Evolutionary conservation across 2,113 vertebrate genomes (phyloP), one percentile per base, ranked within the genome.

Genomic region (Epinephelus fuscoguttatus): DNA sequence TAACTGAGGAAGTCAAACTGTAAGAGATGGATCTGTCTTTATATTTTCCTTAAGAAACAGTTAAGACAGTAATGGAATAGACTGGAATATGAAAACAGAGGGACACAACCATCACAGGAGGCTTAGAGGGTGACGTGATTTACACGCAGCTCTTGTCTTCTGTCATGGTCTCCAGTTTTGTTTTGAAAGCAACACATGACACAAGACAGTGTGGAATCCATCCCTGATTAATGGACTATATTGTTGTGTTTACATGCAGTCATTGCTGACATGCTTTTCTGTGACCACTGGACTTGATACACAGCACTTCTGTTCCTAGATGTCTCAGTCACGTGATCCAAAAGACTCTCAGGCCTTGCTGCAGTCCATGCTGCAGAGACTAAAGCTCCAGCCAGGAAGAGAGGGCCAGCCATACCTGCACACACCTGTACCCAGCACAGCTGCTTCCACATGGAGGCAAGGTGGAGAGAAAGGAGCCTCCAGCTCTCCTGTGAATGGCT

Each of bases 331-430:
- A 86, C 64, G 59, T 60, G 89, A 89, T 62, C 19, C 88, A 47
- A 69, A 81, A 59, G 94, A 95, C 79, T 59, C 64, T 37, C 94
- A 96, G 75, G 84, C 77, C 37, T 69, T 96, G 84, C 72, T 96
- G 88, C 95, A 95, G 84, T 95, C 95, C 50, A 96, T 96, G 95
- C 91, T 96, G 90, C 92, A 94, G 90, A 94, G 70, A 83, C 85
- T 96, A 83, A 94, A 70, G 81, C 90, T 96, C 52, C 94, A 95
- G 72, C 47, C 92, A 0, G 90, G 62, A 56, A 84, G 62, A 61
- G 91, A 94, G 2, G 73, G 78, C 17, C 78, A 85, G 67, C 15
- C n/a, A 49, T 25, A 47, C 11, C 19, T n/a, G 23, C 55, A 78
- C 52, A 40, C 68, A 64, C 67, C 81, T 71, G 70, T 21, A 11